Percentiles rank a stretch among this genome's conserved stretches.
Conservation (phyloP, 2,797 vertebrate genomes). For the Galagoides demidoff region DNA sequence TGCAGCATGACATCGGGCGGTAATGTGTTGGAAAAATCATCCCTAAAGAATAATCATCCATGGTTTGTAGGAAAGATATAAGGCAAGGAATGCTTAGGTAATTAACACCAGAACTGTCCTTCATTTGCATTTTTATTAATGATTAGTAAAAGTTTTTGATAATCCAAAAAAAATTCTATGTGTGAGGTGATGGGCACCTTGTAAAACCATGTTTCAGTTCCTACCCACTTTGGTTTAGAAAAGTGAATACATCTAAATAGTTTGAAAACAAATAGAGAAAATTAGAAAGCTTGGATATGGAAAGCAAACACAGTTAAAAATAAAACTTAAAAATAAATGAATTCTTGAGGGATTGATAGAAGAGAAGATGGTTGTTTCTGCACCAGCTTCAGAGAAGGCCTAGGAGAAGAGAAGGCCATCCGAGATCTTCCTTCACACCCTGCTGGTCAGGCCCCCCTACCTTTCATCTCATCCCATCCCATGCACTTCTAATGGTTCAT, state of each 20-base stretch:
- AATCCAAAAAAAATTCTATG: background rate
- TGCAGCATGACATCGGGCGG: background rate
- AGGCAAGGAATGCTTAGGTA: background rate
- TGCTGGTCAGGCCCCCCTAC: background rate
- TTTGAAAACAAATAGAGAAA: constrained; percentile 19
- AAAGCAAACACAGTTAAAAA: constrained; percentile 46
- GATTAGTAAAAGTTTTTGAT: background rate
- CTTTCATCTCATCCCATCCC: background rate
- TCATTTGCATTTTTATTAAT: constrained; percentile 21
- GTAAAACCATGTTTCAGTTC: constrained; percentile 6
- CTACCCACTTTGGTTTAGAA: background rate
- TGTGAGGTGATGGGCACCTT: background rate
- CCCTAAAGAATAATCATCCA: background rate
- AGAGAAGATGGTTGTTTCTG: background rate
- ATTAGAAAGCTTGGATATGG: background rate
- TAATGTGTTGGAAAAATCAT: background rate
- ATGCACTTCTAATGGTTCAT: background rate
- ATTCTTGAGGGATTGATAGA: background rate
- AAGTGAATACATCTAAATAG: background rate
- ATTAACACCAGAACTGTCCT: background rate
- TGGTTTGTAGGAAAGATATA: background rate
- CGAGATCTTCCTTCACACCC: background rate
- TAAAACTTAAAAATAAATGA: constrained; percentile 8
- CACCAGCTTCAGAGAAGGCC: background rate
- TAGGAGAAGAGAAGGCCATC: background rate